Evolutionary conservation across 2,888 invertebrate genomes (phyloP), one percentile per base, ranked within the genome.

Genomic region (Muscina levida): DNA sequence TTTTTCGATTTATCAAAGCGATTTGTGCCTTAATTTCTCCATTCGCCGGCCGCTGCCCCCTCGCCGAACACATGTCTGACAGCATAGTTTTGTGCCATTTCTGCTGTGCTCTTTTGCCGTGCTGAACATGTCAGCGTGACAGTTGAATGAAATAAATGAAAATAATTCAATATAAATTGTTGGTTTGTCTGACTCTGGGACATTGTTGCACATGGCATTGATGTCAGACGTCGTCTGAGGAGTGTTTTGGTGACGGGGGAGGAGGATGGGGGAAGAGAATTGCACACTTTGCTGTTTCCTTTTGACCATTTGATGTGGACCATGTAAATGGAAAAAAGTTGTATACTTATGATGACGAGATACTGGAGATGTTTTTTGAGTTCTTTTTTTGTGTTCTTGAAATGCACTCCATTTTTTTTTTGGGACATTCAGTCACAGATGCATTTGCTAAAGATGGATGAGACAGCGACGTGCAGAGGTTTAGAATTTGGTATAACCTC

Each of bases 151-250:
- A 62, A 62, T 62, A 62, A 62, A 62, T 62, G 62, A 62, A 62
- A 62, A 62, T 62, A 62, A 62, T 62, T 62, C 62, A 62, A 62
- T 62, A 62, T 62, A 62, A 62, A 62, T 62, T 62, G 62, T 62
- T 62, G 62, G 62, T 42, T 13, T 42, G 62, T 62, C 62, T 42
- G 62, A 42, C 62, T 59, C 62, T 42, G 70, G 62, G 57, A 77
- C 77, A 81, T 68, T 81, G 74, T 77, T 81, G 77, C 74, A n/a
- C n/a, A 81, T 72, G 81, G 75, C 81, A 81, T 77, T 81, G 72
- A 74, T 75, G 81, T 62, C 62, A 62, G 62, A 62, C 62, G 62
- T 42, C 42, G 42, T 59, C 19, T n/a, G n/a, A n/a, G 24, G 11
- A 8, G 11, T 57, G 15, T 56, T 56, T 56, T 26, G 24, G 24